These are phyloP conservation scores for Meteorus sp. DNA, from an alignment of 1,140 invertebrate genomes.

Conservation along the genomic window DNA sequence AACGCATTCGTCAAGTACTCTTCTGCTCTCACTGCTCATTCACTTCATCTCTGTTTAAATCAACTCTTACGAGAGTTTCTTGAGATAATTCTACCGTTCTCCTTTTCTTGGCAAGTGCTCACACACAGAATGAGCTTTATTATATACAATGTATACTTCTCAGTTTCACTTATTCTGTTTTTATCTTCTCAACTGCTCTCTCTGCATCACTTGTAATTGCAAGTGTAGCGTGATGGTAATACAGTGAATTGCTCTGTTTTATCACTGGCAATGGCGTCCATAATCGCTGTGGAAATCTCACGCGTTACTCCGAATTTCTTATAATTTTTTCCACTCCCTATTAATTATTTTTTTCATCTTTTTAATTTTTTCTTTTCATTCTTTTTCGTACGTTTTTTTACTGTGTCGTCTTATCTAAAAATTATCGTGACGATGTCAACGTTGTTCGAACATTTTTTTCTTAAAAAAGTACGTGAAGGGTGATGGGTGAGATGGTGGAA, in stretches of 20 bases:
- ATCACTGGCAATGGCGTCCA: slow-evolving; percentile 13
- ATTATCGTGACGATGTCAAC: no score
- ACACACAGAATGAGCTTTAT: no score
- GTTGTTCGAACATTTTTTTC: no score
- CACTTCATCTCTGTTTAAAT: neutral
- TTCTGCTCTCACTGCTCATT: neutral
- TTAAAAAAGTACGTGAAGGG: no score
- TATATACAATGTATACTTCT: no score
- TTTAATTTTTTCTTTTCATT: slow-evolving; percentile 26
- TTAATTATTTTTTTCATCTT: slow-evolving; percentile 26
- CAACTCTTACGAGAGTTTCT: slow-evolving; percentile 24
- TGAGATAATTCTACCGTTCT: no score
- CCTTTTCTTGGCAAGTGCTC: no score
- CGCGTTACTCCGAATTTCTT: slow-evolving; percentile 38
- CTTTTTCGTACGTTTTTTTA: neutral
- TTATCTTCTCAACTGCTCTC: no score
- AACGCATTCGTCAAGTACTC: slow-evolving; percentile 32
- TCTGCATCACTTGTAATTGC: no score
- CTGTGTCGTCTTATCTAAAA: neutral
- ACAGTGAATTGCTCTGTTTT: slow-evolving; percentile 24
- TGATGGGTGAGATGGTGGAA: no score
- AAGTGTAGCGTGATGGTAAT: no score
- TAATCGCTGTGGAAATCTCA: slow-evolving; percentile 42
- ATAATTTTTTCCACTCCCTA: slow-evolving; percentile 26
- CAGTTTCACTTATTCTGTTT: no score